A percentile compares a stretch with the other conserved stretches of the same genome.
Conservation (phyloP, 2,797 vertebrate genomes). For the Arremon aurantiirostris region DNA sequence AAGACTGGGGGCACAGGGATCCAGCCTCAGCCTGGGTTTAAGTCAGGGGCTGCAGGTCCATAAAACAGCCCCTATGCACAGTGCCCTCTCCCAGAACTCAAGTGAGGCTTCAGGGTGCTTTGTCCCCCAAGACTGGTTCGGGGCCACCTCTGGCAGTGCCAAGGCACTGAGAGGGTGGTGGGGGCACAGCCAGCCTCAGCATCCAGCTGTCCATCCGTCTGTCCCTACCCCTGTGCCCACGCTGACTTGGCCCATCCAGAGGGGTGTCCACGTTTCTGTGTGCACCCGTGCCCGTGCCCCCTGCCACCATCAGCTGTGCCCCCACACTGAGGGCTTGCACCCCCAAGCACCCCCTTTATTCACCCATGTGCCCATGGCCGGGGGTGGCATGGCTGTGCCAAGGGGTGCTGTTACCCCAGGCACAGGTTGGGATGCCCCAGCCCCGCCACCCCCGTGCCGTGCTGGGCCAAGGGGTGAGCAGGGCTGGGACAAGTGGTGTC, state of each 20-base stretch:
- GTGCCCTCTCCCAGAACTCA: too few species aligned
- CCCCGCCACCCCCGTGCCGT: rapidly evolving
- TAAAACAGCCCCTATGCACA: neutral
- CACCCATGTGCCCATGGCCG: rapidly evolving
- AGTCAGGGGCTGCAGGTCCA: neutral
- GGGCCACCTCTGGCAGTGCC: neutral
- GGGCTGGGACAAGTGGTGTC: neutral
- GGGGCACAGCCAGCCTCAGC: neutral
- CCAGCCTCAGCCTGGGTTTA: neutral
- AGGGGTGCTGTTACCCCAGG: neutral
- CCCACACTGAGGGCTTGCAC: neutral
- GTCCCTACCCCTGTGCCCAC: rapidly evolving
- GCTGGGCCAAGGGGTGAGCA: neutral
- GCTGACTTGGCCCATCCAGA: rapidly evolving
- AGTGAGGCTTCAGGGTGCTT: neutral
- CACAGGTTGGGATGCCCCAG: neutral
- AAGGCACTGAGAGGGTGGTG: rapidly evolving
- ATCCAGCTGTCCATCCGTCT: neutral
- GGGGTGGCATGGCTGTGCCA: rapidly evolving
- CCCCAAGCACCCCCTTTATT: neutral
- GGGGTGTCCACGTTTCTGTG: rapidly evolving
- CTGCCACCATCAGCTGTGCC: neutral
- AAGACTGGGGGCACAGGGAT: neutral
- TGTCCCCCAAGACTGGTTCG: neutral
- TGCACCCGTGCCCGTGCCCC: rapidly evolving